These are phyloP conservation scores for Terebella lapidaria DNA, from an alignment of 2,888 invertebrate species.

Conservation along the genomic window DNA sequence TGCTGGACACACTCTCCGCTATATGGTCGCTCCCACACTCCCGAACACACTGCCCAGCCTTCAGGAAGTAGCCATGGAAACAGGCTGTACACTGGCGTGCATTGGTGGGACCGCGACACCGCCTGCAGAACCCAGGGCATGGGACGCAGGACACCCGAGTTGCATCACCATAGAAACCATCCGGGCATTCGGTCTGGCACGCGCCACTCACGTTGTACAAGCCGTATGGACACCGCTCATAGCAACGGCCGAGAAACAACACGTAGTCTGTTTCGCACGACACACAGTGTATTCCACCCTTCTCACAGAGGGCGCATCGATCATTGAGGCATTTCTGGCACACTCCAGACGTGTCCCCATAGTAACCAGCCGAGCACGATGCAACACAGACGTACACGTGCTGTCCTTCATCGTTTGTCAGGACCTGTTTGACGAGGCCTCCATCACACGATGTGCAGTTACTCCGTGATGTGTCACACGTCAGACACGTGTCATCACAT, in stretches of 20 bases:
- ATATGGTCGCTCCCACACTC: neutral
- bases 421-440: neutral
- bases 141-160: neutral
- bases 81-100: neutral
- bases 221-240: neutral
- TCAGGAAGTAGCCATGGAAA: neutral
- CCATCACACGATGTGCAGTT: neutral
- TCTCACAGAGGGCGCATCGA: neutral
- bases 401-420: neutral
- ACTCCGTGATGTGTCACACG: neutral
- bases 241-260: neutral
- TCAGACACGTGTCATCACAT: neutral
- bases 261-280: neutral
- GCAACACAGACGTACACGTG: neutral
- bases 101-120: neutral
- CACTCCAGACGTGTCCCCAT: neutral
- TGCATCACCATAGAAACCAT: neutral
- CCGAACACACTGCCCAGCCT: neutral
- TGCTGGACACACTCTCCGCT: neutral
- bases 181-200: neutral
- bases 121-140: neutral
- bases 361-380: neutral
- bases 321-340: neutral
- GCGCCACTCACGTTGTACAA: neutral
- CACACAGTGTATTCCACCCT: neutral